Percentiles rank a stretch among this genome's conserved stretches.
These are phyloP conservation scores for Diachasmimorpha longicaudata DNA, from an alignment of 1,140 invertebrate species.

Conservation along the genomic window DNA sequence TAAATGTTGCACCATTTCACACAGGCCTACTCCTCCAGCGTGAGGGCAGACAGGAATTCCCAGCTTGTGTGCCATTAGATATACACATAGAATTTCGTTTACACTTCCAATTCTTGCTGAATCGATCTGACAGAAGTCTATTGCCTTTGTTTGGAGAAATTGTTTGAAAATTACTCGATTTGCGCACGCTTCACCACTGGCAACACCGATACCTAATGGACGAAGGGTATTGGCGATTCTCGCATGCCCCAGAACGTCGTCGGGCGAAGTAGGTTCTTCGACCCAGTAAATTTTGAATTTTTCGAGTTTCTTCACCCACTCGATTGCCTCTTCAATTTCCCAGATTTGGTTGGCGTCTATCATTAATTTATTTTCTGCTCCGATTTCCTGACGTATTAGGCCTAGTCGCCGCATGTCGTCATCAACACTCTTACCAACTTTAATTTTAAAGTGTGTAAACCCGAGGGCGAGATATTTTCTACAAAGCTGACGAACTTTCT, in stretches of 20 bases:
- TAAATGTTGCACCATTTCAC: slow-evolving; percentile 92
- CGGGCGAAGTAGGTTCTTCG: slow-evolving; percentile 92
- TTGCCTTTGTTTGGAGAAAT: slow-evolving; percentile 77
- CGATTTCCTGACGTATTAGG: slow-evolving; percentile 79
- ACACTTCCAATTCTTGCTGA: slow-evolving; percentile 85
- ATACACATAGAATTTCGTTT: slow-evolving; percentile 87
- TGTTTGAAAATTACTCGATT: slow-evolving; percentile 94
- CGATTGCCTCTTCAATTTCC: slow-evolving; percentile 83
- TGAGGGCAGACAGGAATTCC: slow-evolving; percentile 92
- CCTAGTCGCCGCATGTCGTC: slow-evolving; percentile 77
- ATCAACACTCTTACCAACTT: slow-evolving; percentile 84
- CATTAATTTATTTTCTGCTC: slow-evolving; percentile 77
- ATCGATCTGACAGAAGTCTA: slow-evolving; percentile 92
- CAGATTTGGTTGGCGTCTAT: slow-evolving; percentile 93
- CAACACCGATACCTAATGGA: slow-evolving; percentile 80
- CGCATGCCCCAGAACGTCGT: slow-evolving; percentile 86
- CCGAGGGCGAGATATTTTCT: slow-evolving; percentile 76
- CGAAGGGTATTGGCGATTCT: slow-evolving; percentile 70
- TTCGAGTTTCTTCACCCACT: slow-evolving; percentile 82
- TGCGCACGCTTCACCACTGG: slow-evolving; percentile 90
- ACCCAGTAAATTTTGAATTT: slow-evolving; percentile 85
- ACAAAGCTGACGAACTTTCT: slow-evolving; percentile 72
- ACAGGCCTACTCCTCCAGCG: slow-evolving; percentile 90
- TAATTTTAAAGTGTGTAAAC: slow-evolving; percentile 86
- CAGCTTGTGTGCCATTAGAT: slow-evolving; percentile 84